Percentiles rank a stretch among this genome's conserved stretches.
These are phyloP conservation scores for Sus scrofa DNA, from an alignment of 2,113 vertebrate species.

Conservation along the genomic window DNA sequence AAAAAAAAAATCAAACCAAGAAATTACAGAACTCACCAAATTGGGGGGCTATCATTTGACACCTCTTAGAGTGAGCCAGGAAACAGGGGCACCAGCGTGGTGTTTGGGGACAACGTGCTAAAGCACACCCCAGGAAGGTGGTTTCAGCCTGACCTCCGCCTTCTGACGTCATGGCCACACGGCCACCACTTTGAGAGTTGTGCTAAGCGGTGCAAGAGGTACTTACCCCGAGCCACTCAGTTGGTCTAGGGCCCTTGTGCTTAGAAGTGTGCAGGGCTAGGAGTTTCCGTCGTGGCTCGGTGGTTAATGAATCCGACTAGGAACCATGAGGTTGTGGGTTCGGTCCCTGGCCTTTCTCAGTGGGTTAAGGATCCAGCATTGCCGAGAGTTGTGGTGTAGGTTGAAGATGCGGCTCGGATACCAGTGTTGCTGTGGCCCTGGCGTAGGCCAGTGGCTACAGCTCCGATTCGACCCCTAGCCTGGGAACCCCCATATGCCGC, in stretches of 20 bases:
- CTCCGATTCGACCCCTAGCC: no score
- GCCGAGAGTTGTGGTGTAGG: no score
- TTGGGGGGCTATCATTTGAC: background rate
- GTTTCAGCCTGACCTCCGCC: background rate
- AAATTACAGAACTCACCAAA: background rate
- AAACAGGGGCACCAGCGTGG: background rate
- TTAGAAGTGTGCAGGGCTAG: background rate
- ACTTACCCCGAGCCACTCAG: background rate
- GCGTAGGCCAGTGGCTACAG: no score
- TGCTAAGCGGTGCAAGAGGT: fast-evolving
- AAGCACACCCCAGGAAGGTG: background rate
- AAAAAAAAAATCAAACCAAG: background rate
- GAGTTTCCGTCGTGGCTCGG: background rate
- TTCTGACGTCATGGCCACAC: fast-evolving
- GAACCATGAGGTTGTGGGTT: no score
- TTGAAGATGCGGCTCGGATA: no score
- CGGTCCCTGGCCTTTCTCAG: no score
- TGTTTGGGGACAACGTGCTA: background rate
- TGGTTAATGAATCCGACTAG: no score
- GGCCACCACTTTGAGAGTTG: fast-evolving
- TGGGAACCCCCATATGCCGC: no score
- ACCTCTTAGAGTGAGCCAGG: background rate
- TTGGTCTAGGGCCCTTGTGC: background rate
- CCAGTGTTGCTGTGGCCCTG: no score
- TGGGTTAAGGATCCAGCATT: no score